Percentiles rank a stretch among this genome's conserved stretches.
These are phyloP conservation scores for Phymatocera aterrima DNA, from an alignment of 2,888 invertebrate genomes.

Conservation along the genomic window DNA sequence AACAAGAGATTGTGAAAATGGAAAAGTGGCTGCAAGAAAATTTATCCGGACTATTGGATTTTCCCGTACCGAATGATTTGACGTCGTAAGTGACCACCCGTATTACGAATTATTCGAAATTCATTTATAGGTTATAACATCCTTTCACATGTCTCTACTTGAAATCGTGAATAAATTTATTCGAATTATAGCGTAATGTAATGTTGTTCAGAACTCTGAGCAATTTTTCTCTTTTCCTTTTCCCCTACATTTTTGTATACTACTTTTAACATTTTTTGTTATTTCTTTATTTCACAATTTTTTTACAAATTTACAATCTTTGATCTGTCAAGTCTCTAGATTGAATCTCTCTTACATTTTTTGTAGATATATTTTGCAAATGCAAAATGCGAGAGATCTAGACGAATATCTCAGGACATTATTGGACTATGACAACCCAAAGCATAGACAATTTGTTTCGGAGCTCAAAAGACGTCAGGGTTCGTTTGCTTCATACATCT, in stretches of 20 bases:
- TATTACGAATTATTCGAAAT: not conserved
- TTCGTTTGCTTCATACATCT: conserved; percentile 39
- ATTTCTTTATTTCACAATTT: conserved; percentile 13
- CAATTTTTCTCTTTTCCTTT: too few relatives aligned
- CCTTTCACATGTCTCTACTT: not conserved
- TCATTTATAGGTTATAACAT: conserved; percentile 18
- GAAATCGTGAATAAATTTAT: not conserved
- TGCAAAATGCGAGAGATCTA: conserved; percentile 83
- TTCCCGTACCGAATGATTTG: conserved; percentile 83
- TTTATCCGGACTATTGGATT: conserved; percentile 81
- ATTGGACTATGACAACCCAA: conserved; percentile 81
- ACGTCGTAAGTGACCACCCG: conserved; percentile 77
- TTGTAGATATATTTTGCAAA: conserved; percentile 84
- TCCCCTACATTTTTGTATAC: too few relatives aligned
- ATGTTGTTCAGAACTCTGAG: not conserved
- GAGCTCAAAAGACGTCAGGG: conserved; percentile 75
- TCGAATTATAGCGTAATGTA: not conserved
- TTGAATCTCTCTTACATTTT: conserved; percentile 45
- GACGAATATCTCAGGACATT: conserved; percentile 88
- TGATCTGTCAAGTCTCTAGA: too few relatives aligned
- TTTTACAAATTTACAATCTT: not conserved
- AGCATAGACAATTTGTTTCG: conserved; percentile 82
- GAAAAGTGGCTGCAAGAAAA: conserved; percentile 82
- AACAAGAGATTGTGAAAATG: conserved; percentile 72
- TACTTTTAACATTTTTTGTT: too few relatives aligned